Conservation (phyloP, 2,888 invertebrate species). For the Luffia ferchaultella region DNA sequence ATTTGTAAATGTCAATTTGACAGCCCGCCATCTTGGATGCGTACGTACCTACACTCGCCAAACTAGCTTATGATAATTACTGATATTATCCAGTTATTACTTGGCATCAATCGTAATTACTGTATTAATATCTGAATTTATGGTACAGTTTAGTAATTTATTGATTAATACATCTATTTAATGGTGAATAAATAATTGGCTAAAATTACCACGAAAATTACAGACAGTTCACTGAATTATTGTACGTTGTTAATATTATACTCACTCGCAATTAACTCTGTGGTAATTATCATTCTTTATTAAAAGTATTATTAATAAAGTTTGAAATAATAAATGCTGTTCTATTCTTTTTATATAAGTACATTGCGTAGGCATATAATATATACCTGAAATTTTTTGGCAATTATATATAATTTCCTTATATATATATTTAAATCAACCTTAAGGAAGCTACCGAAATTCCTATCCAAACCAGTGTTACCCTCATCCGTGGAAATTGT, state of each 20-base stretch:
- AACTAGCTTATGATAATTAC: not conserved
- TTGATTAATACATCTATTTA: not conserved
- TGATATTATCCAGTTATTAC: not conserved
- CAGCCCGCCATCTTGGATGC: not conserved
- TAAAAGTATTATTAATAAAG: not conserved
- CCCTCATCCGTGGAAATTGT: not conserved
- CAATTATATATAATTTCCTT: no score
- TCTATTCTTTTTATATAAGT: not conserved
- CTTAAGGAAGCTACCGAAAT: no score
- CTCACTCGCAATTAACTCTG: not conserved
- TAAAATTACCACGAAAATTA: not conserved
- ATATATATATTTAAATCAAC: no score
- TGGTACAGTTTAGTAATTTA: not conserved
- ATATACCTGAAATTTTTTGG: no score
- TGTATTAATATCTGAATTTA: not conserved
- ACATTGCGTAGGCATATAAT: no score
- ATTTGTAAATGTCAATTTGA: not conserved
- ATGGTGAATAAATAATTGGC: no score
- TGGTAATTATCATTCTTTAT: not conserved
- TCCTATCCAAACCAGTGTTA: conserved; percentile 37
- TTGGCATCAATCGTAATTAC: not conserved
- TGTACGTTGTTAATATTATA: not conserved
- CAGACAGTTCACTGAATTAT: not conserved
- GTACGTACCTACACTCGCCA: not conserved
- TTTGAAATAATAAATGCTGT: not conserved